Percentiles rank a stretch among this genome's conserved stretches.
Evolutionary conservation across 2,888 invertebrate genomes (phyloP).

Genomic region (Odontothrips loti): DNA sequence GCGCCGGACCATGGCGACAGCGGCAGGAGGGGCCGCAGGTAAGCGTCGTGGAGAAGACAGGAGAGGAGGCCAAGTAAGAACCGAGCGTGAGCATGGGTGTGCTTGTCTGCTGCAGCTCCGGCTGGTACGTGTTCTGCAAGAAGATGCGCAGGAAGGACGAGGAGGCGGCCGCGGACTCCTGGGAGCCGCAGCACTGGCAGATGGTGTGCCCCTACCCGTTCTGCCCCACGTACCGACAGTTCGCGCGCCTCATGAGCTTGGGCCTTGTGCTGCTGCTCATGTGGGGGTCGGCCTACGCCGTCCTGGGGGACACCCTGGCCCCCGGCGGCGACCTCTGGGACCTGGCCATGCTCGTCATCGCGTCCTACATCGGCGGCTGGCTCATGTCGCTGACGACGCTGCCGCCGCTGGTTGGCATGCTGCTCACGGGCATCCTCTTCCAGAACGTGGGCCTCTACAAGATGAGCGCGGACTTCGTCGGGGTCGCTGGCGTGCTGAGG

Average conservation of each 20-base stretch:
- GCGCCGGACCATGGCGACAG: too few species aligned
- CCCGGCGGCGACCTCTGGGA: constrained; percentile 81
- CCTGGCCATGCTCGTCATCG: constrained; percentile 67
- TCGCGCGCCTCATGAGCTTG: constrained; percentile 70
- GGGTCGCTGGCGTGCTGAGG: constrained; percentile 68
- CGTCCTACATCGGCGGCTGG: constrained; percentile 79
- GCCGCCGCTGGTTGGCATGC: constrained; percentile 83
- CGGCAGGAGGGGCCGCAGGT: too few species aligned
- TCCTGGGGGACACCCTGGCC: constrained; percentile 69
- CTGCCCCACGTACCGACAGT: constrained; percentile 78
- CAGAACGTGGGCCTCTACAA: constrained; percentile 70
- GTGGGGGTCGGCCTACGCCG: constrained; percentile 72
- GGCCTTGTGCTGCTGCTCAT: constrained; percentile 66
- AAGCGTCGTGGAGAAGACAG: too few species aligned
- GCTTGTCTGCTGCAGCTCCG: constrained; percentile 56
- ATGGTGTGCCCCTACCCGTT: constrained; percentile 77
- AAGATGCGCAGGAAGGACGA: constrained; percentile 71
- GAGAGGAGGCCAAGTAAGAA: too few species aligned
- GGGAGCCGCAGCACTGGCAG: constrained; percentile 79
- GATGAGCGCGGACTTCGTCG: constrained; percentile 62
- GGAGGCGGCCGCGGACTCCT: constrained; percentile 61
- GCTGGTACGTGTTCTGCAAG: constrained; percentile 77
- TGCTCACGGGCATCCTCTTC: constrained; percentile 71
- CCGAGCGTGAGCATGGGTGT: too few species aligned
- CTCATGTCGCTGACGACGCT: constrained; percentile 71